Conservation (phyloP, 2,113 vertebrate genomes). For the Microtus richardsoni region DNA sequence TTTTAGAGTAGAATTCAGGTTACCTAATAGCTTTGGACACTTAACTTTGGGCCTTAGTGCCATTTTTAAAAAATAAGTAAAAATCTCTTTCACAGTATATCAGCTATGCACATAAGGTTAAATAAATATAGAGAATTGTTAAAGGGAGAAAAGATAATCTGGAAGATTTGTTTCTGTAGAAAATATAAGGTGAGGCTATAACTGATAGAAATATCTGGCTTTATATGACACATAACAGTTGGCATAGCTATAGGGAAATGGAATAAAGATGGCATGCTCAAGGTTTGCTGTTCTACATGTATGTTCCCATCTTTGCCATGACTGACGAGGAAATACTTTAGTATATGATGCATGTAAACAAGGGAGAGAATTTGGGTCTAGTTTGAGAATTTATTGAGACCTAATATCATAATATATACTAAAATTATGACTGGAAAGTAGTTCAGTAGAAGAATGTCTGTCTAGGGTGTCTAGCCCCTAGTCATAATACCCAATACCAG, state of each 20-base stretch:
- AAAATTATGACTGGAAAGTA: not conserved
- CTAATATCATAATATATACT: not conserved
- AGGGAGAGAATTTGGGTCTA: not conserved
- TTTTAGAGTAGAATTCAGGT: not conserved
- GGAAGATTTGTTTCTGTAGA: not conserved
- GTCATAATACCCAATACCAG: not conserved
- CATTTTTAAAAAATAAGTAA: not conserved
- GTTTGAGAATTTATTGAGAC: not conserved
- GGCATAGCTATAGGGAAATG: not conserved
- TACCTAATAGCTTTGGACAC: not conserved
- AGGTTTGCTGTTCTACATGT: too few species aligned
- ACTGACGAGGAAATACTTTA: not conserved
- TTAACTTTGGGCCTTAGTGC: not conserved
- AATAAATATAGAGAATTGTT: not conserved
- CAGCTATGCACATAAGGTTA: not conserved
- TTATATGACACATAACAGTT: not conserved
- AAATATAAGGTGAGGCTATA: not conserved
- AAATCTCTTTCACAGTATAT: not conserved
- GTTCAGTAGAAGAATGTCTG: not conserved
- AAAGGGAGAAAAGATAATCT: not conserved
- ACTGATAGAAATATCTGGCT: not conserved
- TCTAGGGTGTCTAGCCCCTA: not conserved
- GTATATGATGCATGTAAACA: not conserved
- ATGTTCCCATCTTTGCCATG: too few species aligned
- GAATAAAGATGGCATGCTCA: not conserved